These are phyloP conservation scores for Teleopsis dalmanni DNA, from an alignment of 1,140 invertebrate species.

Conservation along the genomic window DNA sequence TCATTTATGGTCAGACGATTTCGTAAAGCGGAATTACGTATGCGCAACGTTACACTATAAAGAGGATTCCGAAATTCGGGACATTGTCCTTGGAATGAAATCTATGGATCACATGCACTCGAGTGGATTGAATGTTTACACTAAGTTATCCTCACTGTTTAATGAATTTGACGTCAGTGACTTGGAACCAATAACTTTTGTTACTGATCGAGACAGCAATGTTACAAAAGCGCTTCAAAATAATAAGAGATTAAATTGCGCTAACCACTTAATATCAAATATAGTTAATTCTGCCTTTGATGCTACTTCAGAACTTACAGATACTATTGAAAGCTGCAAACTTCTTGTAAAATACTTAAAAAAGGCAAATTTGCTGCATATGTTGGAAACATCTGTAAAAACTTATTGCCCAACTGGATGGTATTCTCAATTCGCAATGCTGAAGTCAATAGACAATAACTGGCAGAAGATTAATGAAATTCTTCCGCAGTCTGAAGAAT, in stretches of 20 bases:
- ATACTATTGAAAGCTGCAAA: background rate
- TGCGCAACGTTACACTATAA: slow-evolving; percentile 1
- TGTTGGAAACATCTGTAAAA: background rate
- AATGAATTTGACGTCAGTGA: background rate
- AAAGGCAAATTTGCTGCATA: background rate
- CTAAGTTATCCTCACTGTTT: background rate
- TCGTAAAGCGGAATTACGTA: background rate
- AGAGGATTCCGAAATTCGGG: background rate
- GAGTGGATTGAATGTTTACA: background rate
- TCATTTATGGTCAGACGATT: slow-evolving; percentile 3
- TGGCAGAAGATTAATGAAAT: background rate
- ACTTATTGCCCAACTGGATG: background rate
- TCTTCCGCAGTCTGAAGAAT: too few relatives aligned
- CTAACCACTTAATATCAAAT: background rate
- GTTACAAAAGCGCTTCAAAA: background rate
- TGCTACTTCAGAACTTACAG: background rate
- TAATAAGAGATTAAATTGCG: background rate
- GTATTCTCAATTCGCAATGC: background rate
- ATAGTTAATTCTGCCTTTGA: background rate
- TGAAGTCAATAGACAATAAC: background rate
- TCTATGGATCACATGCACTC: background rate
- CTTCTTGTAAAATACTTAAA: background rate
- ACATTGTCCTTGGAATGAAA: slow-evolving; percentile 1
- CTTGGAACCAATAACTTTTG: background rate
- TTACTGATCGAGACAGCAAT: background rate